Conservation (phyloP, 2,888 invertebrate genomes). For the Trichogramma dendrolimi region DNA sequence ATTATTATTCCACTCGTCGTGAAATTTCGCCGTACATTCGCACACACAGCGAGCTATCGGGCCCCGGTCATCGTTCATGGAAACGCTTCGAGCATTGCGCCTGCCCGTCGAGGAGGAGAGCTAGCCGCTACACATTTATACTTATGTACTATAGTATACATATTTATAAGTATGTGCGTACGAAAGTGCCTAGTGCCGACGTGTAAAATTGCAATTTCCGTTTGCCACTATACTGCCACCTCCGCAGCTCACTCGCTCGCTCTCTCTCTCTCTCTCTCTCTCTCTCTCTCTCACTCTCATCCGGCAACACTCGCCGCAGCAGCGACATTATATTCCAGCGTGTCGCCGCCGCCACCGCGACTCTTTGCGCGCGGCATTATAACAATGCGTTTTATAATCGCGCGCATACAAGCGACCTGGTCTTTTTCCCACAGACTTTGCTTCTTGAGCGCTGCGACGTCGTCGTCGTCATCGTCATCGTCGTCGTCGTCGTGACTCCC, state of each 20-base stretch:
- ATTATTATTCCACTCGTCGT: too few relatives aligned
- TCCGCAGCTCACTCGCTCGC: not conserved
- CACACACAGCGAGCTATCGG: not conserved
- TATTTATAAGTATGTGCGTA: too few relatives aligned
- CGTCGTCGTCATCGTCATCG: too few relatives aligned
- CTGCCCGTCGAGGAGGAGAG: not conserved
- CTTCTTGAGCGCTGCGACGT: too few relatives aligned
- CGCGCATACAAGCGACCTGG: too few relatives aligned
- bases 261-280: constrained; percentile 11
- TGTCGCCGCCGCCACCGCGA: not conserved
- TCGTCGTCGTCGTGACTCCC: too few relatives aligned
- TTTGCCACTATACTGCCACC: not conserved
- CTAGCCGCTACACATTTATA: not conserved
- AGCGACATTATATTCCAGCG: constrained; percentile 1
- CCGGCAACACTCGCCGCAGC: constrained; percentile 7
- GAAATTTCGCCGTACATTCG: not conserved
- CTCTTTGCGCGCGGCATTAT: not conserved
- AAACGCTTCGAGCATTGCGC: not conserved
- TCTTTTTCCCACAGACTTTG: too few relatives aligned
- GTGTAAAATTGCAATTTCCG: constrained; percentile 32
- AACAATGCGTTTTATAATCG: too few relatives aligned
- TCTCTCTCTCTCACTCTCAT: constrained; percentile 5
- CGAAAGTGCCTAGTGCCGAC: constrained; percentile 18
- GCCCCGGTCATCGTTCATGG: not conserved
- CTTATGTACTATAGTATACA: too few relatives aligned